phyloP scores from a whole-genome alignment of 2,113 vertebrate species.

The Psilopogon haemacephalus region DNA sequence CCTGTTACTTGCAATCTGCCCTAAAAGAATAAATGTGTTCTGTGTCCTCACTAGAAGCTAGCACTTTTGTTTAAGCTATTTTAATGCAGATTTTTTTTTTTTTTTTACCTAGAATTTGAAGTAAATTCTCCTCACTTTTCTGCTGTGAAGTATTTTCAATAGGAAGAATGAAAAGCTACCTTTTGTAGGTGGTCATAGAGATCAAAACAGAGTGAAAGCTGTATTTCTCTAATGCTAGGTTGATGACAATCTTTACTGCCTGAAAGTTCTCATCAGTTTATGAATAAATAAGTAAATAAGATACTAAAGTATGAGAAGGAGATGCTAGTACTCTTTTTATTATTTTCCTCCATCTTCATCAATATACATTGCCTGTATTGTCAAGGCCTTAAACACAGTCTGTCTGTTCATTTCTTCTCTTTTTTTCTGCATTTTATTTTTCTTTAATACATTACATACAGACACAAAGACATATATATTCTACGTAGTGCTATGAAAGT shows the following conservation, averaged over 20 bases:
- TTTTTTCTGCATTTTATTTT: neutral
- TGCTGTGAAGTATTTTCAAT: neutral
- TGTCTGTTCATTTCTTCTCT: neutral
- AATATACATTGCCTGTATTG: neutral
- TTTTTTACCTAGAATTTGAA: neutral
- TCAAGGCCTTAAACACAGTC: neutral
- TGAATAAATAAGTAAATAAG: neutral
- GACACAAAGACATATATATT: neutral
- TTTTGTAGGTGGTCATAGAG: neutral
- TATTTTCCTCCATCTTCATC: neutral
- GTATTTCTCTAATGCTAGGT: neutral
- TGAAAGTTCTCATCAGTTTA: neutral
- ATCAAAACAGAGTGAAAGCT: neutral
- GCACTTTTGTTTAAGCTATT: neutral
- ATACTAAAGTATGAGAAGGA: neutral
- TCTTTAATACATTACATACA: neutral
- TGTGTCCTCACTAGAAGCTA: neutral
- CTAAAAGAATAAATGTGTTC: slow-evolving; percentile 40
- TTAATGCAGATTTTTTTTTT: slow-evolving; percentile 1
- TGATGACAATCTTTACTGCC: neutral
- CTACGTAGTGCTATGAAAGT: neutral
- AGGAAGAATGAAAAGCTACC: neutral
- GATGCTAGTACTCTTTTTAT: neutral
- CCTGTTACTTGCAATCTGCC: neutral
- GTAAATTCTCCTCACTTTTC: neutral